Percentiles rank a stretch among this genome's conserved stretches.
These are phyloP conservation scores for Galerucella nymphaeae DNA, from an alignment of 2,888 invertebrate genomes.

Conservation along the genomic window DNA sequence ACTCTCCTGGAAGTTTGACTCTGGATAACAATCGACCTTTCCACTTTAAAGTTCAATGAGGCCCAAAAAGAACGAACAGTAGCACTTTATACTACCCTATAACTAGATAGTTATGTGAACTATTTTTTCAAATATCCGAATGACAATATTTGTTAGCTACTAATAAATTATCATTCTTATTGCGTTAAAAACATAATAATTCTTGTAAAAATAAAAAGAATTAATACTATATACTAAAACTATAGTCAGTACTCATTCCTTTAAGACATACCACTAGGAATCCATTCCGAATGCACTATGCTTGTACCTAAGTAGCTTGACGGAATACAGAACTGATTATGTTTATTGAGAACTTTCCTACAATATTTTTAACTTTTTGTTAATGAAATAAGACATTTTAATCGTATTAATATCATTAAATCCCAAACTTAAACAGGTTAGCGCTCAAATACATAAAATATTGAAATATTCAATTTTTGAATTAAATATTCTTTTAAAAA, in stretches of 20 bases:
- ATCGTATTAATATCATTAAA: too few species aligned
- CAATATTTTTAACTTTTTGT: background rate
- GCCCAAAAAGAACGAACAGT: too few species aligned
- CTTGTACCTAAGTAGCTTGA: background rate
- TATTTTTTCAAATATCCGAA: background rate
- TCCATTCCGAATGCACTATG: slow-evolving; percentile 55
- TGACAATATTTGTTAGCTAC: background rate
- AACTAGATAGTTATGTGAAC: too few species aligned
- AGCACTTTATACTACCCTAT: too few species aligned
- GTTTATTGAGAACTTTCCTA: background rate
- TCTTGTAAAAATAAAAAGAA: background rate
- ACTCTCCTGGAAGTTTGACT: too few species aligned
- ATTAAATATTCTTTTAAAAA: too few species aligned
- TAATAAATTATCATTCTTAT: background rate
- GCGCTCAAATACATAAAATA: background rate
- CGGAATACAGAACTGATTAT: background rate
- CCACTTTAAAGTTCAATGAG: too few species aligned
- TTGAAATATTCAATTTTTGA: background rate
- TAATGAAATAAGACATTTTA: background rate
- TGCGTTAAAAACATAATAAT: background rate
- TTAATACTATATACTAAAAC: slow-evolving; percentile 54
- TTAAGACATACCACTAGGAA: slow-evolving; percentile 56
- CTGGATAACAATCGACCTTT: too few species aligned
- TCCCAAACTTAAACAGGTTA: too few species aligned
- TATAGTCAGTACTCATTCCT: slow-evolving; percentile 60